Evolutionary conservation across 2,113 vertebrate genomes (phyloP), one percentile per base, ranked within the genome.

Genomic region (Pholis gunnellus): DNA sequence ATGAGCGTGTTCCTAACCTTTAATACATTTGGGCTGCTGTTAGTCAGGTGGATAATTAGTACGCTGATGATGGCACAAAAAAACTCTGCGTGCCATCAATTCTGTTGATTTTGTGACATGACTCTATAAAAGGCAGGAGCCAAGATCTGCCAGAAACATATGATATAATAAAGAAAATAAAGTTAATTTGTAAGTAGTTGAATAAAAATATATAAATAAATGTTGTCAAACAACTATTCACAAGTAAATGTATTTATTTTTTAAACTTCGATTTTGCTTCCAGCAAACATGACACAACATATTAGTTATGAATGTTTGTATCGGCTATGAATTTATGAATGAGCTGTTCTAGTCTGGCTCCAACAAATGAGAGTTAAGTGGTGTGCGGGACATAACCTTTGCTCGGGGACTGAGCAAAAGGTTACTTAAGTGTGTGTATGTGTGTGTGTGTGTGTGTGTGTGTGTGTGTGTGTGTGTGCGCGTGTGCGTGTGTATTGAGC

Each of bases 1-100:
- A 92, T 88, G 91, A 90, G 81, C 29, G 86, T 75, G 88, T 87
- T 89, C 70, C 31, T 92, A 91, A 92, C 88, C 87, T 82, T 88
- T 90, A 84, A 89, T 89, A 42, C 86, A 75, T 84, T 72, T 40
- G 79, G 81, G 91, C 87, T 86, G 90, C 87, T 85, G 82, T 64
- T 83, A 60, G 85, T 83, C 88, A 85, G 85, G 75, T 89, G 86
- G 86, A 87, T 88, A 86, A 89, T 88, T 75, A 88, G 73, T 20
- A 42, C 66, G n/a, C 25, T 71, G 69, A 61, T 44, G 86, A 86
- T 63, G 72, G 78, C 48, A 52, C 48, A 52, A 65, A 60, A 66
- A 81, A 68, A 80, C 84, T 71, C 75, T 63, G 74, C 31, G 36
- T 54, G 34, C 67, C 67, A 78, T 84, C 72, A 91, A 15, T 67